These are phyloP conservation scores for Tetheella fluctuosa DNA, from an alignment of 2,888 invertebrate species.

Conservation along the genomic window DNA sequence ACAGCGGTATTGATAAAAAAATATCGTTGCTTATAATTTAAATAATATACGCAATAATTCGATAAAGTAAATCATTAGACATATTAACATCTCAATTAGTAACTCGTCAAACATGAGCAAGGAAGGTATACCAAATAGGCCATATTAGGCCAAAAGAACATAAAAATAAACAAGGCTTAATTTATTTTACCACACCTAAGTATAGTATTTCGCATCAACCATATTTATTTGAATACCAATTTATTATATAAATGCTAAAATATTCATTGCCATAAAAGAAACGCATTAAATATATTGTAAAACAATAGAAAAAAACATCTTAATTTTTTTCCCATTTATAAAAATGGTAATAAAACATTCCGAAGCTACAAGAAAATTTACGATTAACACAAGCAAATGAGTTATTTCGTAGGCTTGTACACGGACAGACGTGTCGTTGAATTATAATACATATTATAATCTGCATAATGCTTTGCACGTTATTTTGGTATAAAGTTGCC, in stretches of 20 bases:
- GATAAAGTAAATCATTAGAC: too few relatives aligned
- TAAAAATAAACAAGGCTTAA: background rate
- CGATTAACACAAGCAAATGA: slow-evolving; percentile 52
- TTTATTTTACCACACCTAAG: background rate
- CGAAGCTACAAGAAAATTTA: background rate
- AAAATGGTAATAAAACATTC: slow-evolving; percentile 6
- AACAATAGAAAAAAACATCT: slow-evolving; percentile 11
- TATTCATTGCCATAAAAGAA: slow-evolving; percentile 12
- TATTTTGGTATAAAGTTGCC: slow-evolving; percentile 4
- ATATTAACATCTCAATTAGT: too few relatives aligned
- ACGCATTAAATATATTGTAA: slow-evolving; percentile 9
- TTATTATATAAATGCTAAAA: slow-evolving; percentile 11
- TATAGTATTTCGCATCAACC: background rate
- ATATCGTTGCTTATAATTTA: background rate
- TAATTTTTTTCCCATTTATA: background rate
- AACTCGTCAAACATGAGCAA: background rate
- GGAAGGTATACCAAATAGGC: background rate
- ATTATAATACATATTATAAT: slow-evolving; percentile 49
- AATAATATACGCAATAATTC: too few relatives aligned
- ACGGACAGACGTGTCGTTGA: slow-evolving; percentile 51
- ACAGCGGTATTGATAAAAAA: background rate
- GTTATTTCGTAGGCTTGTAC: slow-evolving; percentile 44
- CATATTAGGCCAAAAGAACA: background rate
- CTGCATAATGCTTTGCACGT: slow-evolving; percentile 23
- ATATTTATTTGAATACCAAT: background rate